phyloP scores from a whole-genome alignment of 2,888 invertebrate genomes.

The Caenorhabditis virilis region DNA sequence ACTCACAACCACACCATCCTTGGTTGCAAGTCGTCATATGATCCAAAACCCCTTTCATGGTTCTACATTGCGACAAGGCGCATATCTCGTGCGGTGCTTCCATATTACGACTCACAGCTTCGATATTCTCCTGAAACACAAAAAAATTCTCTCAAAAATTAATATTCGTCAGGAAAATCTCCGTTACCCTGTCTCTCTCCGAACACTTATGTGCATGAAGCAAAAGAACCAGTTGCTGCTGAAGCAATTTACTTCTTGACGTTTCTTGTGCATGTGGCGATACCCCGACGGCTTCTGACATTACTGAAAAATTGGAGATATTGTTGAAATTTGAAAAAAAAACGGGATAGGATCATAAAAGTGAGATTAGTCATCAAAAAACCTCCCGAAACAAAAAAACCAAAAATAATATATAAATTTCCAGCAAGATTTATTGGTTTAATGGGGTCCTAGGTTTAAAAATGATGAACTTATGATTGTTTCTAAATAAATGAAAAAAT shows the following conservation, averaged over 20 bases:
- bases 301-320: too few species aligned
- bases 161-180: not conserved
- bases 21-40: conserved; percentile 97
- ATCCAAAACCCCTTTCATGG: conserved; percentile 96
- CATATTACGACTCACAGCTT: conserved; percentile 9
- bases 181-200: conserved; percentile 77
- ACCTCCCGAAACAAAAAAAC: too few species aligned
- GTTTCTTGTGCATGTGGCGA: conserved; percentile 78
- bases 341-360: too few species aligned
- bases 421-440: too few species aligned
- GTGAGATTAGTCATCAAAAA: too few species aligned
- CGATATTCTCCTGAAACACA: conserved; percentile 19
- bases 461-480: too few species aligned
- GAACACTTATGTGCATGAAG: conserved; percentile 99
- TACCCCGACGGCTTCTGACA: conserved; percentile 18
- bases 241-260: conserved; percentile 95
- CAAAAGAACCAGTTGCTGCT: conserved; percentile 93
- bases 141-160: not conserved
- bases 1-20: conserved; percentile 74
- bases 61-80: conserved; percentile 93
- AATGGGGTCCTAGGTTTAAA: too few species aligned
- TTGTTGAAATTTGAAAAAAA: too few species aligned
- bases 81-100: conserved; percentile 73
- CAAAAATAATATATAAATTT: too few species aligned
- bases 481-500: too few species aligned